These are phyloP conservation scores for Pristionchus maxplancki DNA, from an alignment of 2,888 invertebrate genomes.

Conservation along the genomic window DNA sequence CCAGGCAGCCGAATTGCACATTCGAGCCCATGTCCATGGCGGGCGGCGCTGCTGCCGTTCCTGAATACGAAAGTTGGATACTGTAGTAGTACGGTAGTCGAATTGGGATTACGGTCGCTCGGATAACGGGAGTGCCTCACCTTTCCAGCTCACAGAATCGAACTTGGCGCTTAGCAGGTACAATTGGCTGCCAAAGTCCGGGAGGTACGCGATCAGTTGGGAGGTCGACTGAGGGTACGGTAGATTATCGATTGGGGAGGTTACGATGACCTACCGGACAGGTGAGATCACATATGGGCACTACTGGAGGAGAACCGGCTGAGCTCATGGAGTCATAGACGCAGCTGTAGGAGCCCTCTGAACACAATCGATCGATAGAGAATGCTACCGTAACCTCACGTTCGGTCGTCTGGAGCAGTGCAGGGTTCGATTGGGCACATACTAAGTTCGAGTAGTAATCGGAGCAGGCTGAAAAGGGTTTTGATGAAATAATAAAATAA, in stretches of 20 bases:
- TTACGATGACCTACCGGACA: neutral
- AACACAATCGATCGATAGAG: neutral
- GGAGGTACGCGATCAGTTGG: slow-evolving; percentile 7
- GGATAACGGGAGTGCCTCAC: too few species aligned
- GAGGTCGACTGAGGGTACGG: neutral
- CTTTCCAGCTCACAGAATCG: neutral
- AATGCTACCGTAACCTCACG: neutral
- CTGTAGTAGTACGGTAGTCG: neutral
- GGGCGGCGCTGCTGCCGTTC: neutral
- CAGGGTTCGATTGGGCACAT: neutral
- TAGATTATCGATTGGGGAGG: neutral
- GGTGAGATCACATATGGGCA: neutral
- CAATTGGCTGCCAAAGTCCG: neutral
- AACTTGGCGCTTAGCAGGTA: neutral
- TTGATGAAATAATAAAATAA: neutral
- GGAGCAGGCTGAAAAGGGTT: neutral
- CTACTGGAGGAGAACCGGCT: neutral
- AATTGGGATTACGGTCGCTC: neutral
- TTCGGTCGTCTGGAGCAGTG: neutral
- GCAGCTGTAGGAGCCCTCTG: neutral
- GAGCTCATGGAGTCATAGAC: neutral
- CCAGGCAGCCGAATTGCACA: slow-evolving; percentile 41
- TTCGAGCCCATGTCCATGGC: neutral
- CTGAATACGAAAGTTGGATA: neutral
- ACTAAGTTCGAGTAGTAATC: slow-evolving; percentile 7